A percentile compares a stretch with the other conserved stretches of the same genome.
Evolutionary conservation across 2,888 invertebrate species (phyloP).

Genomic region (Blera fallax): DNA sequence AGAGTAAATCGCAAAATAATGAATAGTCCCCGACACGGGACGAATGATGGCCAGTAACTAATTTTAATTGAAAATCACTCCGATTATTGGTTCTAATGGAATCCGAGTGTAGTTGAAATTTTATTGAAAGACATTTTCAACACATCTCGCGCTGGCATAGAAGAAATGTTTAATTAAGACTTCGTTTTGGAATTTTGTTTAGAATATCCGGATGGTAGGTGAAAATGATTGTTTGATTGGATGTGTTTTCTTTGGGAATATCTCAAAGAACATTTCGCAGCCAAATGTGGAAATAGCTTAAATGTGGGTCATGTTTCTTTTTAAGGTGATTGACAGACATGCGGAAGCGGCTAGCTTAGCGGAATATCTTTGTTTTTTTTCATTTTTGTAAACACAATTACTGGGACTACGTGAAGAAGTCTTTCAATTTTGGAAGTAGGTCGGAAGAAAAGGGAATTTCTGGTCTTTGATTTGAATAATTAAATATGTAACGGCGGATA

Average conservation of each 20-base stretch:
- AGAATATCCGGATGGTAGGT: conserved; percentile 55
- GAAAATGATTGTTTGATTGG: conserved; percentile 50
- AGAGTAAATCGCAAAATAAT: conserved; percentile 37
- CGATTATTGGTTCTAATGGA: conserved; percentile 60
- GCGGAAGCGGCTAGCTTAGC: conserved; percentile 59
- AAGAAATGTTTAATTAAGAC: conserved; percentile 49
- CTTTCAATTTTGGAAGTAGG: not conserved
- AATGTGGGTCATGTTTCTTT: conserved; percentile 62
- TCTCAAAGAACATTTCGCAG: conserved; percentile 7
- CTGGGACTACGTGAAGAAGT: not conserved
- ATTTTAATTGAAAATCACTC: conserved; percentile 52
- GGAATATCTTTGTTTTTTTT: conserved; percentile 14
- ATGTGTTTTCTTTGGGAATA: not conserved
- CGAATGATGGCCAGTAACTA: not conserved
- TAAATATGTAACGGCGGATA: not conserved
- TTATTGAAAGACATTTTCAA: conserved; percentile 58
- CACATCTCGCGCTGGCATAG: not conserved
- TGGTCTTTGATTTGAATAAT: not conserved
- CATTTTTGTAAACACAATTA: not conserved
- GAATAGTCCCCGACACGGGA: conserved; percentile 10
- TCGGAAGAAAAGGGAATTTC: not conserved
- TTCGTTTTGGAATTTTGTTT: conserved; percentile 53
- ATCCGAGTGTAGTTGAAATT: conserved; percentile 42
- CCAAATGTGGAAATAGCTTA: conserved; percentile 45
- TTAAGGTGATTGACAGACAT: conserved; percentile 64